A percentile compares a stretch with the other conserved stretches of the same genome.
These are phyloP conservation scores for Chionis minor DNA, from an alignment of 2,113 vertebrate genomes.

Conservation along the genomic window DNA sequence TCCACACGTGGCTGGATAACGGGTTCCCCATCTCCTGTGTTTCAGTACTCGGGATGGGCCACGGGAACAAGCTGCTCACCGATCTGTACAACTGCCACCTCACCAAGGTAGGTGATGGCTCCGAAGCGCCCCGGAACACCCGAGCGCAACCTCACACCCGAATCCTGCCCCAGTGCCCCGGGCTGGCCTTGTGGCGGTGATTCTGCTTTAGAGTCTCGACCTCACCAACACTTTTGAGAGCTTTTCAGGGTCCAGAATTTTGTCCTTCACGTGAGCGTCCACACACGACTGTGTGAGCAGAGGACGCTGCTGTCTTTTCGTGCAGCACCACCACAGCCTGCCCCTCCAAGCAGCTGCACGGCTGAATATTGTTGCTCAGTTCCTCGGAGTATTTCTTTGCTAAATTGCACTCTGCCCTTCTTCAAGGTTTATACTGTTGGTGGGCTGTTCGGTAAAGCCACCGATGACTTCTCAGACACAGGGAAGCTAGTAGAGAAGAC, in stretches of 20 bases:
- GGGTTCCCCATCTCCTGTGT: background rate
- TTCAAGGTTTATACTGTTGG: constrained; percentile 86
- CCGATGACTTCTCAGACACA: constrained; percentile 84
- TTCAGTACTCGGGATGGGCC: constrained; percentile 87
- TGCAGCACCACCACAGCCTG: background rate
- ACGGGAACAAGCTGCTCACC: constrained; percentile 77
- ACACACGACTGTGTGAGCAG: background rate
- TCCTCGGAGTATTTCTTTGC: background rate
- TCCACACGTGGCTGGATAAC: background rate
- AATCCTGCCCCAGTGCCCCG: background rate
- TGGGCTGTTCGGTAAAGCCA: constrained; percentile 89
- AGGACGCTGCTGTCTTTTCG: background rate
- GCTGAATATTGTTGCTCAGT: background rate
- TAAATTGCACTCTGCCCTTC: background rate
- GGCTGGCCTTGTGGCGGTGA: accelerated
- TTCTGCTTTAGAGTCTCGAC: background rate
- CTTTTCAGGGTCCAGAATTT: background rate
- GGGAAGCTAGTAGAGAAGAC: constrained; percentile 88
- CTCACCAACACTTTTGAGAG: background rate
- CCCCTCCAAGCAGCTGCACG: background rate
- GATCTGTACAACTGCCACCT: constrained; percentile 78
- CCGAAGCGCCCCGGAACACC: accelerated
- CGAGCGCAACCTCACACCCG: accelerated
- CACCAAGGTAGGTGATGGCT: constrained; percentile 80
- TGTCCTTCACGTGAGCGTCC: accelerated